A percentile compares a stretch with the other conserved stretches of the same genome.
Conservation (phyloP, 2,797 vertebrate species). For the Poeciliopsis turneri region DNA sequence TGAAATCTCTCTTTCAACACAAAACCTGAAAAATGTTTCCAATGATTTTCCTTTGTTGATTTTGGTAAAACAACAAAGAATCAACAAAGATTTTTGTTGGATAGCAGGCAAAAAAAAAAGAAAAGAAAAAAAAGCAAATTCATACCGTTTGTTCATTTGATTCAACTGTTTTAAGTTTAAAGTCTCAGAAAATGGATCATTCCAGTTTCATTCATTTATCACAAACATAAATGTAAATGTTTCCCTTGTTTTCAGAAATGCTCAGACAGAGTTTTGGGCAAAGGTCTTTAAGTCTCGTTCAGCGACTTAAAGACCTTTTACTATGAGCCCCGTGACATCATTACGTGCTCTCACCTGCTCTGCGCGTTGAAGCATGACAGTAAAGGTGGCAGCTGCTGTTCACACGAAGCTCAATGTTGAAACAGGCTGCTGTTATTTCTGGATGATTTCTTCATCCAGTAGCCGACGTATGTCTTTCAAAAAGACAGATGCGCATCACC, state of each 20-base stretch:
- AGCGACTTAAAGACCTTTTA: neutral
- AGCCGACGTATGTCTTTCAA: neutral
- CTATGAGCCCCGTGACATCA: slow-evolving; percentile 8
- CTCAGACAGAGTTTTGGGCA: neutral
- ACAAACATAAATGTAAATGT: neutral
- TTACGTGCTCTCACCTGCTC: neutral
- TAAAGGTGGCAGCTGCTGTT: neutral
- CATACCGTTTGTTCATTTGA: neutral
- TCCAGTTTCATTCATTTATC: neutral
- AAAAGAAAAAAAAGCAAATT: neutral
- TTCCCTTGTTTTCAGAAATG: neutral
- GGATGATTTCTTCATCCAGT: slow-evolving; percentile 27
- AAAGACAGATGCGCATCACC: neutral
- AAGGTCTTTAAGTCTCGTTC: neutral
- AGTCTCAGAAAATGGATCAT: neutral
- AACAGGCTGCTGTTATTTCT: slow-evolving; percentile 51
- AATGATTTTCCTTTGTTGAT: neutral
- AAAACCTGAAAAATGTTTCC: neutral
- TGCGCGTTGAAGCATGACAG: slow-evolving; percentile 10
- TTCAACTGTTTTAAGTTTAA: neutral
- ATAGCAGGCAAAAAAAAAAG: neutral
- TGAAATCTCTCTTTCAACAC: neutral
- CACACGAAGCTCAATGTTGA: slow-evolving; percentile 18
- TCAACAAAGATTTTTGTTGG: neutral
- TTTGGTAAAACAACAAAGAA: neutral